Evolutionary conservation across 2,797 vertebrate genomes (phyloP), one percentile per base, ranked within the genome.

Genomic region (Aplochiton taeniatus): DNA sequence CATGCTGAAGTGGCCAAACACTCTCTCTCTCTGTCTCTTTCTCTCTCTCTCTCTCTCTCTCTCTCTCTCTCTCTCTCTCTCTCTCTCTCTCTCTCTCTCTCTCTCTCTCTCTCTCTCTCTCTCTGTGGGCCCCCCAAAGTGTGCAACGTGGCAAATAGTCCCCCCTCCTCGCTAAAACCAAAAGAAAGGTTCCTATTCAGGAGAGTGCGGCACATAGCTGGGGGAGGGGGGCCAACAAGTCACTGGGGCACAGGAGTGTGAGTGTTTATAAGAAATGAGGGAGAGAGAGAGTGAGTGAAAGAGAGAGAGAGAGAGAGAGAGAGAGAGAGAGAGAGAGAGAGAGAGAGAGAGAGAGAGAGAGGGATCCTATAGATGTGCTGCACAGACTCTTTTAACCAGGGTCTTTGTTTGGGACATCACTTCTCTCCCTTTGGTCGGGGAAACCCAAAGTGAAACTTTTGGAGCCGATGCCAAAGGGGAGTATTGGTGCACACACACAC

Each of bases 81-180:
- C 31, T 6, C 31, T 31, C 31, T 31, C 31, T 31, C 31, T 31
- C 31, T 31, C 31, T 31, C 31, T 31, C 31, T 31, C 31, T 31
- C 6, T 31, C 31, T 31, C 31, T 2, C 31, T 31, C 31, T 31
- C 31, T 31, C 31, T 31, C 31, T 31, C 31, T 6, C 65, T 51
- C 62, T 43, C 58, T 41, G 16, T 10, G 45, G 61, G 44, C 58
- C 72, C 70, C 74, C 62, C 52, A 31, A 31, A 55, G 72, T 42
- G 47, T 55, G 68, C 73, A 59, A 83, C 61, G 66, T 78, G 75
- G 75, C 78, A 75, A 31, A 63, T 74, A n/a, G 42, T 69, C 72
- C 74, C 75, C 68, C 41, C 56, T 45, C 43, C 57, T 16, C 57
- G 45, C 57, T 18, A n/a, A 19, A 49, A n/a, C 66, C 75, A 68